Evolutionary conservation across 2,113 vertebrate species (phyloP), one percentile per base, ranked within the genome.

Genomic region (Nansenia antarctica): DNA sequence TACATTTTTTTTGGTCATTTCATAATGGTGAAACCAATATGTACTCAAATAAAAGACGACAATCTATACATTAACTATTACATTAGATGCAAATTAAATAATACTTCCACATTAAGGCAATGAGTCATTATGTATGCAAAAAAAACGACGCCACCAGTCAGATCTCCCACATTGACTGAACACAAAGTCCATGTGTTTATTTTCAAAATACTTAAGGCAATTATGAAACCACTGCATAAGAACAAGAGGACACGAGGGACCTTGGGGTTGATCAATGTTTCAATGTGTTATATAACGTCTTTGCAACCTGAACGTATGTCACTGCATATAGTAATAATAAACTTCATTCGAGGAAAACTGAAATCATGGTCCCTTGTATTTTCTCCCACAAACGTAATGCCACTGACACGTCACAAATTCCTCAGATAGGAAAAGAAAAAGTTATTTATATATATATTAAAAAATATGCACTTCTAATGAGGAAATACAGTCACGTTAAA

Each of bases 191-290:
- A 76, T 27, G 65, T 79, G 61, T 91, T 92, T 92, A 91, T 89
- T 92, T n/a, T 83, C 57, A 76, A 86, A 83, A 80, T 88, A 80
- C 74, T 90, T 89, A 92, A 93, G 92, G 91, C 91, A 89, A 90
- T 90, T 86, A 91, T 90, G 87, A 92, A 87, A 88, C 76, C 67
- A 87, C 90, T 92, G 88, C 89, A 91, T 91, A 86, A 89, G 86
- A 77, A 89, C 82, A 88, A 77, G 82, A 72, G 69, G 81, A 84
- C 78, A 89, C 78, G 70, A 74, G 73, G 78, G 80, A 83, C 70
- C 74, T 60, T 79, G 62, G 3, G 45, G 65, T 76, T 73, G 76
- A 57, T 81, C 60, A 68, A 74, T 66, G 72, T 79, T 64, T 76
- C 63, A 37, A 27, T 6, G 15, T n/a, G 65, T n/a, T 6, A 82